Conservation (phyloP, 2,797 vertebrate species). For the Galago senegalensis region DNA sequence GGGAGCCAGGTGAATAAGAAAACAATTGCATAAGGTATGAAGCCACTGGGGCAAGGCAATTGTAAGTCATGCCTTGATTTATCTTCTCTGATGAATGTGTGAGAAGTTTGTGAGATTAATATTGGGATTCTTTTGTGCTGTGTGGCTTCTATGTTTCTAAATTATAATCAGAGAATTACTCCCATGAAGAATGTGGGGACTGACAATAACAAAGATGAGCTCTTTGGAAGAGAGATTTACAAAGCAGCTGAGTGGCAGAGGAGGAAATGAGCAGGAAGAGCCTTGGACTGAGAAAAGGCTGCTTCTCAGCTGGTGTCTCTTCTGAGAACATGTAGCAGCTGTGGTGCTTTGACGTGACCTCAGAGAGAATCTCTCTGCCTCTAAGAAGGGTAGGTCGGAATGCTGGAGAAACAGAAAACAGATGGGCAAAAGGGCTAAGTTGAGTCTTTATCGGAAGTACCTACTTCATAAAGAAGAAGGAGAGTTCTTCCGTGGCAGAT, state of each 20-base stretch:
- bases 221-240: background rate
- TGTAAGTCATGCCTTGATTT: background rate
- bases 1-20: background rate
- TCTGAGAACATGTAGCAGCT: background rate
- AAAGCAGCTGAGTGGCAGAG: background rate
- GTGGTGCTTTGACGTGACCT: background rate
- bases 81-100: slow-evolving; percentile 38
- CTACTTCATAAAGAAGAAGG: background rate
- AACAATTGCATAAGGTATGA: background rate
- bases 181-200: background rate
- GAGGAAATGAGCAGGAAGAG: background rate
- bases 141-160: slow-evolving; percentile 36
- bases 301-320: background rate
- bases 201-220: background rate
- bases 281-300: background rate
- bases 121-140: background rate
- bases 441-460: background rate
- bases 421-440: background rate
- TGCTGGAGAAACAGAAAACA: background rate
- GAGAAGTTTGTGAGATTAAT: slow-evolving; percentile 1
- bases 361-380: background rate
- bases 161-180: background rate
- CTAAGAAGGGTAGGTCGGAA: background rate
- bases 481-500: background rate
- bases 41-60: background rate